Percentiles rank a stretch among this genome's conserved stretches.
Evolutionary conservation across 2,888 invertebrate genomes (phyloP).

Genomic region (Parascotia fuliginaria): DNA sequence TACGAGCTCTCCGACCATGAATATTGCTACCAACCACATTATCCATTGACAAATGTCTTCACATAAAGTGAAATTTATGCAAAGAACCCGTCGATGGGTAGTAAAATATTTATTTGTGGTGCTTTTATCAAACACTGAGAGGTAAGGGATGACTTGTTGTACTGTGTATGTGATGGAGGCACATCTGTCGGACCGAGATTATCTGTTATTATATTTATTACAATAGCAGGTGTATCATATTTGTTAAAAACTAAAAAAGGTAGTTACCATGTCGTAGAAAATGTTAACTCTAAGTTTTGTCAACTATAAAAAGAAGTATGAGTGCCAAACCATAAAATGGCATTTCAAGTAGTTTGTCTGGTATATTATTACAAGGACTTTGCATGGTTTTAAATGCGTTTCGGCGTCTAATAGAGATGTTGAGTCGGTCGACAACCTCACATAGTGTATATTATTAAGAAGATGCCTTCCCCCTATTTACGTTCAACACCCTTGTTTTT

Average conservation of each 20-base stretch:
- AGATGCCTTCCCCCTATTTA: constrained; percentile 30
- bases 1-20: constrained; percentile 37
- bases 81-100: constrained; percentile 44
- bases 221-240: no score
- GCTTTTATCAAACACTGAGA: constrained; percentile 37
- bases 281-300: no score
- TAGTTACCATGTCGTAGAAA: no score
- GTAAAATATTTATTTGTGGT: constrained; percentile 52
- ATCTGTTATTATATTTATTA: no score
- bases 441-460: constrained; percentile 30
- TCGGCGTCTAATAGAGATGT: constrained; percentile 6
- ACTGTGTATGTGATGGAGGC: no score
- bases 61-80: constrained; percentile 56
- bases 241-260: no score
- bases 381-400: constrained; percentile 25
- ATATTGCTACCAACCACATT: constrained; percentile 49
- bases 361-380: constrained; percentile 2
- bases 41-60: constrained; percentile 59
- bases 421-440: constrained; percentile 2
- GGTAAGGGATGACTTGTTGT: constrained; percentile 1
- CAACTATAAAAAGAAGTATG: no score
- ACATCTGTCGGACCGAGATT: no score
- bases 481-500: constrained; percentile 29
- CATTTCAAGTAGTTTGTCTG: neutral
- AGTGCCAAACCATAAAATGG: no score